Base-by-base conservation (phyloP, 2,888 invertebrate species). In the Brenthis daphne region DNA sequence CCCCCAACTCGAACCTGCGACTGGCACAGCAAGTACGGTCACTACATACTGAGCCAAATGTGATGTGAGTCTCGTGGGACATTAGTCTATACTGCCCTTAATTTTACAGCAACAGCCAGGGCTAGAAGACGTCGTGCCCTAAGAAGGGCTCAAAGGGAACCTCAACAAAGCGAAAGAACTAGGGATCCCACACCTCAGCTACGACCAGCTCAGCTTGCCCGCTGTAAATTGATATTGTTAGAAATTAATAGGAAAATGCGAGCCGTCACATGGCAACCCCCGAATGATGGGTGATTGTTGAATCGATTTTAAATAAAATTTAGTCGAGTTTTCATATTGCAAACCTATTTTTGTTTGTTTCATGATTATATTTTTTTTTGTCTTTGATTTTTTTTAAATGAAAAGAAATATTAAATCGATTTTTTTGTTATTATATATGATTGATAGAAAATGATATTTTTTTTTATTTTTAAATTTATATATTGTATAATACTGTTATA, bases 161-260 rank as follows among this genome's bases (percentile, higher is more conserved):
- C 85, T 0, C 79, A 82, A 2, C 75, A 80, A 1, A 72, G 74
- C 2, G 84, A 85, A 0, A 78, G 83, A 6, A 75, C 86, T 0
- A 77, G 90, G 1, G 89, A 86, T 72, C 79, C 85, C 84, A 93
- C 87, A 81, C 95, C 88, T 73, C 94, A 82, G 84, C 78, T 94
- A 77, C 73, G 92, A 79, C 86, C 92, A 82, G 95, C 96, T 64
- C 96, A 96, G 81, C 94, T 96, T 55, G 92, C 95, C 14, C 95
- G 96, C 47, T 96, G 96, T 82, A 92, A 94, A 6, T 92, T 97
- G 16, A 96, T 97, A 73, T 90, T 97, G 48, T 94, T 95, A 24
- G 97, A 97, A 87, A 94, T 97, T 67, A 97, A 97, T 83, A 93
- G 96, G 68, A 97, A 97, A 87, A 95, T 97, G 93, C 89, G 93